These are phyloP conservation scores for Agrilus cyanescens DNA, from an alignment of 2,888 invertebrate genomes.

Conservation along the genomic window DNA sequence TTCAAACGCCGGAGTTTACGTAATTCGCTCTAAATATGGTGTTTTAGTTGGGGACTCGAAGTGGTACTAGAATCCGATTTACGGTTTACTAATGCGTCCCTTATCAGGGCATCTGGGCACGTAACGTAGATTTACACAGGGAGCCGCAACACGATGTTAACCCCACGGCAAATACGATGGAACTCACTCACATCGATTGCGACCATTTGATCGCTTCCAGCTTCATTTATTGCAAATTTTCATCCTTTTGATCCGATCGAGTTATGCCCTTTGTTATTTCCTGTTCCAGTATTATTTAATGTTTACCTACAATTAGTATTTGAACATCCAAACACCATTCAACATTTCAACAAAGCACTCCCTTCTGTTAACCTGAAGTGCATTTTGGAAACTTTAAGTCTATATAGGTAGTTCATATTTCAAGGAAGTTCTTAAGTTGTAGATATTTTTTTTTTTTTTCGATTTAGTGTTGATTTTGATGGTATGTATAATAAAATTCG, in stretches of 20 bases:
- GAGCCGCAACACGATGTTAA: constrained; percentile 20
- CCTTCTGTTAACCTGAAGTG: no score
- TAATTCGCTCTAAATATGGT: constrained; percentile 20
- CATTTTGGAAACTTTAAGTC: no score
- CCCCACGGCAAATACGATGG: constrained; percentile 28
- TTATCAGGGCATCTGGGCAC: constrained; percentile 38
- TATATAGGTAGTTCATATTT: no score
- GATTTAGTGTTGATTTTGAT: no score
- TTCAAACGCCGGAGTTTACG: constrained; percentile 16
- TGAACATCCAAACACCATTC: no score
- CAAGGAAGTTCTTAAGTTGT: no score
- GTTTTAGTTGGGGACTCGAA: constrained; percentile 18
- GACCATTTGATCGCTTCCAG: neutral
- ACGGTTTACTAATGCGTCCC: constrained; percentile 40
- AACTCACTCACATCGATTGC: neutral
- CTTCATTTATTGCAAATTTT: constrained; percentile 1
- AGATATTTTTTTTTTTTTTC: no score
- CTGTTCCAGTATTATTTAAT: no score
- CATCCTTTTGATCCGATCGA: neutral
- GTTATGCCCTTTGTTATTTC: no score
- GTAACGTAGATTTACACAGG: constrained; percentile 36
- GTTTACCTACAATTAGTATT: no score
- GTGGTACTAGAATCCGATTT: constrained; percentile 33
- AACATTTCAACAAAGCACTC: no score
- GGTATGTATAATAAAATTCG: no score